These are phyloP conservation scores for Pristiophorus japonicus DNA, from an alignment of 2,113 vertebrate genomes.

Conservation along the genomic window DNA sequence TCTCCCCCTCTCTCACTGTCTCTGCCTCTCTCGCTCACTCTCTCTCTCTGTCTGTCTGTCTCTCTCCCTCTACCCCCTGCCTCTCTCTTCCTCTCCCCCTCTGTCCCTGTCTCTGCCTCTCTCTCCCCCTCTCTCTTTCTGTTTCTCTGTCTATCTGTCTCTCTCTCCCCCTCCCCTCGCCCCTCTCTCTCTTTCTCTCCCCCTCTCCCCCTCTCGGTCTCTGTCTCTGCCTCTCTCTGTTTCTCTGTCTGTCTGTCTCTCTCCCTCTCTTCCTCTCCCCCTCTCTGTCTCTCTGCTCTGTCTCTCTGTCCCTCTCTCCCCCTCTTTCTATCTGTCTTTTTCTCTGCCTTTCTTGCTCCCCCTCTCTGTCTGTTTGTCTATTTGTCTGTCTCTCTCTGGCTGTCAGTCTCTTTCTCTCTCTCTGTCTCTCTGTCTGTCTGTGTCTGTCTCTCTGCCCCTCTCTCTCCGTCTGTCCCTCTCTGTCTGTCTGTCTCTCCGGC, in stretches of 20 bases:
- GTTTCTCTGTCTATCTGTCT: slow-evolving; percentile 19
- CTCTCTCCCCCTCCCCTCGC: too few relatives aligned
- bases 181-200: not conserved
- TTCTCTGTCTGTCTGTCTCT: too few relatives aligned
- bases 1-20: too few relatives aligned
- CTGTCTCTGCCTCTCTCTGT: too few relatives aligned
- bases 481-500: too few relatives aligned
- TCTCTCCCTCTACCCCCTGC: too few relatives aligned
- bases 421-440: slow-evolving; percentile 34
- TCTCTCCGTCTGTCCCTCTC: too few relatives aligned
- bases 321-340: not conserved
- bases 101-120: not conserved
- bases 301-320: not conserved
- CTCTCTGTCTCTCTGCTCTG: slow-evolving; percentile 15
- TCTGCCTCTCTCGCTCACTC: not conserved
- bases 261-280: not conserved
- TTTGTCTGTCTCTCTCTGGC: too few relatives aligned
- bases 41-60: too few relatives aligned
- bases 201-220: not conserved
- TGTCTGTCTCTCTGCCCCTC: too few relatives aligned
- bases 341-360: too few relatives aligned
- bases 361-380: slow-evolving; percentile 35
- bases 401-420: not conserved
- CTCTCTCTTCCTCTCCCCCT: too few relatives aligned
- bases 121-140: not conserved